A percentile compares a stretch with the other conserved stretches of the same genome.
These are phyloP conservation scores for Chelmon rostratus DNA, from an alignment of 2,797 vertebrate genomes.

Conservation along the genomic window DNA sequence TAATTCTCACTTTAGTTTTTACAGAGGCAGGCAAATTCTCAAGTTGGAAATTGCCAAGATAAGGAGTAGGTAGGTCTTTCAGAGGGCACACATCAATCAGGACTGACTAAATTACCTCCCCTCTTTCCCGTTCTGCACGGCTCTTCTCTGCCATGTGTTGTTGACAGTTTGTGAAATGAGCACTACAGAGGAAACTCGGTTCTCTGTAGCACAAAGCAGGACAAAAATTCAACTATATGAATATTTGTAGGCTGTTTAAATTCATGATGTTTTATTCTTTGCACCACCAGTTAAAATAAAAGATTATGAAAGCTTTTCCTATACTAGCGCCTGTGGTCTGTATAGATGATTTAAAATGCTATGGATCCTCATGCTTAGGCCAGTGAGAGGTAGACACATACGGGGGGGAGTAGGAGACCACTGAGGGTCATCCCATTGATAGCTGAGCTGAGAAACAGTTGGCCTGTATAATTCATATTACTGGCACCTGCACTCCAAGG, in stretches of 20 bases:
- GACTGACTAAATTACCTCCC: neutral
- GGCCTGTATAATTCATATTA: conserved; percentile 44
- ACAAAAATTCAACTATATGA: neutral
- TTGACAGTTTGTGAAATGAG: conserved; percentile 8
- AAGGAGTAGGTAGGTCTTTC: neutral
- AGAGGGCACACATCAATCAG: conserved; percentile 11
- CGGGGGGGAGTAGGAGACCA: neutral
- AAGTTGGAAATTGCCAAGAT: conserved; percentile 7
- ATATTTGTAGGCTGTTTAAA: neutral
- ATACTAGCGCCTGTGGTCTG: neutral
- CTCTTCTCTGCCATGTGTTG: neutral
- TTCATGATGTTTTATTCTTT: neutral
- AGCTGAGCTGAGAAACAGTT: conserved; percentile 23
- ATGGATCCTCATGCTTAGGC: neutral
- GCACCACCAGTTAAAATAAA: neutral
- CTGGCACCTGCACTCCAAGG: conserved; percentile 27
- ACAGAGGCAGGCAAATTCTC: conserved; percentile 25
- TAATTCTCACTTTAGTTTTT: conserved; percentile 1
- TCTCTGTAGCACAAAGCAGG: neutral
- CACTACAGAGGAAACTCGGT: neutral
- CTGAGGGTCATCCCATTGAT: conserved; percentile 32
- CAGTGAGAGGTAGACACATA: neutral
- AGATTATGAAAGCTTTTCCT: neutral
- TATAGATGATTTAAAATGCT: neutral
- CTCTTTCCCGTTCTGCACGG: conserved; percentile 22